Conservation (phyloP, 2,888 invertebrate genomes). For the Perithous albicinctus region DNA sequence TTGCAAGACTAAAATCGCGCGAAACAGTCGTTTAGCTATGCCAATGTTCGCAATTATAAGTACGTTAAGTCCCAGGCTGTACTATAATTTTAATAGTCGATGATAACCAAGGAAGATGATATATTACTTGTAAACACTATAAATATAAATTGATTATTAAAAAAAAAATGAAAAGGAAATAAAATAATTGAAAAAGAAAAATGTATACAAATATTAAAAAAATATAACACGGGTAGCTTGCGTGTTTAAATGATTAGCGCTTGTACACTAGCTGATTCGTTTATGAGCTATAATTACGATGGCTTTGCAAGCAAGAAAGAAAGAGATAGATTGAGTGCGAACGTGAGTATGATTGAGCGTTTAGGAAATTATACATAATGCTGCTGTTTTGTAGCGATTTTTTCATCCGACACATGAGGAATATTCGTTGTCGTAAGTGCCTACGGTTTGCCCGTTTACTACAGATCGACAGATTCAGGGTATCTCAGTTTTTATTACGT, state of each 20-base stretch:
- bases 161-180: conserved; percentile 69
- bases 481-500: conserved; percentile 36
- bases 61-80: conserved; percentile 81
- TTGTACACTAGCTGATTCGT: conserved; percentile 72
- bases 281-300: conserved; percentile 30
- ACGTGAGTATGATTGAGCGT: conserved; percentile 9
- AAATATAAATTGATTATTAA: conserved; percentile 79
- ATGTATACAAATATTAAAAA: conserved; percentile 30
- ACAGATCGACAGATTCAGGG: conserved; percentile 53
- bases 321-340: conserved; percentile 25
- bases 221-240: conserved; percentile 43
- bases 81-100: conserved; percentile 83
- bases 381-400: conserved; percentile 58
- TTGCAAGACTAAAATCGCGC: conserved; percentile 48
- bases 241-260: conserved; percentile 69
- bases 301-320: conserved; percentile 49
- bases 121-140: conserved; percentile 80
- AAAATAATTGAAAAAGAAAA: conserved; percentile 69
- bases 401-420: conserved; percentile 59
- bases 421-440: conserved; percentile 67
- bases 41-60: conserved; percentile 78
- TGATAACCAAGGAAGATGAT: conserved; percentile 76
- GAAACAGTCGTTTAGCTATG: conserved; percentile 77
- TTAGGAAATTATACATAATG: conserved; percentile 39
- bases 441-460: conserved; percentile 66